phyloP scores from a whole-genome alignment of 30 jellyfish, hydroid and myxozoan genomes.

The Turritopsis rubra region DNA sequence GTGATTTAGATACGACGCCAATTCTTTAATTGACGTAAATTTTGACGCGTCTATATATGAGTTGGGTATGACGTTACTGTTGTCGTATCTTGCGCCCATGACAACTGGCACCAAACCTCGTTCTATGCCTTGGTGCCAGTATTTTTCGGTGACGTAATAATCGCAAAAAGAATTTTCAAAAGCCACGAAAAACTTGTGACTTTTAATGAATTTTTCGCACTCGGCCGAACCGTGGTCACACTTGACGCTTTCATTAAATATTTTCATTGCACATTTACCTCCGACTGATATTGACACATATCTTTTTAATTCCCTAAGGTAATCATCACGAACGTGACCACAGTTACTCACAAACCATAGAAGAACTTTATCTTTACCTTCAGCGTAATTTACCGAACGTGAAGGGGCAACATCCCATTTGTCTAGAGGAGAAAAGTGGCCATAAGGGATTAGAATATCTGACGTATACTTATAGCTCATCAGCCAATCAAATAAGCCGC shows the following conservation, averaged over 20 bases:
- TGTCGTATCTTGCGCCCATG: constrained; percentile 44
- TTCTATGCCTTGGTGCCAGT: constrained; percentile 52
- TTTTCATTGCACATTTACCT: constrained; percentile 39
- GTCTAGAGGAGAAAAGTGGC: constrained; percentile 4
- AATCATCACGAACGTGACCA: constrained; percentile 40
- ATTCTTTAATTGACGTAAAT: constrained; percentile 28
- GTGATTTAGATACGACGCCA: constrained; percentile 26
- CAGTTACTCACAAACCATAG: constrained; percentile 58
- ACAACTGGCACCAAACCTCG: constrained; percentile 46
- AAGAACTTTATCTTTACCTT: constrained; percentile 29
- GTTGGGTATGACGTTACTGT: constrained; percentile 39
- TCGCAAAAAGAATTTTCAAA: constrained; percentile 47
- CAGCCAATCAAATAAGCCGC: constrained; percentile 32
- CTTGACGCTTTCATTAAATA: neutral
- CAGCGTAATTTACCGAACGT: constrained; percentile 29
- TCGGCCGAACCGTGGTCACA: constrained; percentile 36
- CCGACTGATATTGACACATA: constrained; percentile 39
- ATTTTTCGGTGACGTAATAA: constrained; percentile 57
- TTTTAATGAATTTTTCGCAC: constrained; percentile 22
- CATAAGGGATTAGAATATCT: constrained; percentile 48
- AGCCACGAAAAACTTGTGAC: constrained; percentile 39
- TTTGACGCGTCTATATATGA: constrained; percentile 34
- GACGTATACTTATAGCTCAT: constrained; percentile 36
- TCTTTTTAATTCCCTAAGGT: constrained; percentile 21
- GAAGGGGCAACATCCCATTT: constrained; percentile 12